phyloP scores from a whole-genome alignment of 2,888 invertebrate species.

The Andricus quercusramuli region DNA sequence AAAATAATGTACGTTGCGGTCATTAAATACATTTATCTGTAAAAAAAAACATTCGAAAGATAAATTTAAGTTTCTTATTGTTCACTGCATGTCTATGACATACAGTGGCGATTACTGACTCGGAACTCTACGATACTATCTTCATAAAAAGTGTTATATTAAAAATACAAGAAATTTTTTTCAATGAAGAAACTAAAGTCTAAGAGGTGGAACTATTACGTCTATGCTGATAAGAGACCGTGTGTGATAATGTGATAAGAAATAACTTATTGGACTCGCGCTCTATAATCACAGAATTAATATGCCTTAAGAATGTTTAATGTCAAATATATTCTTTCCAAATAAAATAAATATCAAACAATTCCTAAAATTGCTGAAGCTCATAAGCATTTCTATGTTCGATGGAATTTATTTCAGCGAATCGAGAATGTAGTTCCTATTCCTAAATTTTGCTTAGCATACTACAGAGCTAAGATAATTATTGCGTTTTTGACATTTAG shows the following conservation, averaged over 20 bases:
- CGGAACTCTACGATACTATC: not conserved
- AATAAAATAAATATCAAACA: not conserved
- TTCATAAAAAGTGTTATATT: not conserved
- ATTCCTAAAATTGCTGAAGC: not conserved
- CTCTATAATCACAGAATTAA: not conserved
- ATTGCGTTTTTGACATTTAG: not conserved
- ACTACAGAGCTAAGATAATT: too few species aligned
- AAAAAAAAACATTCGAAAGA: not conserved
- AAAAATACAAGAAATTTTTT: not conserved
- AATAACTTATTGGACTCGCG: not conserved
- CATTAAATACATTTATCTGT: not conserved
- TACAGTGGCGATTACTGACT: not conserved
- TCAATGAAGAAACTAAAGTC: too few species aligned
- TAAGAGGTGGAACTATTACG: too few species aligned
- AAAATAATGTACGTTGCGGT: not conserved
- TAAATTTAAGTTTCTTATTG: not conserved
- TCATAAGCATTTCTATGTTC: not conserved
- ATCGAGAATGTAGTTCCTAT: too few species aligned
- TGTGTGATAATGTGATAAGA: not conserved
- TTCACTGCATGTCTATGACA: not conserved
- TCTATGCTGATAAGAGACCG: too few species aligned
- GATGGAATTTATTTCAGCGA: not conserved
- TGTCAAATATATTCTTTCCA: not conserved
- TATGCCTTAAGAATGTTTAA: not conserved
- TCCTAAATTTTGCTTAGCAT: too few species aligned